Percentiles rank a stretch among this genome's conserved stretches.
phyloP scores from a whole-genome alignment of 1,140 invertebrate species.

The Bombus breviceps region DNA sequence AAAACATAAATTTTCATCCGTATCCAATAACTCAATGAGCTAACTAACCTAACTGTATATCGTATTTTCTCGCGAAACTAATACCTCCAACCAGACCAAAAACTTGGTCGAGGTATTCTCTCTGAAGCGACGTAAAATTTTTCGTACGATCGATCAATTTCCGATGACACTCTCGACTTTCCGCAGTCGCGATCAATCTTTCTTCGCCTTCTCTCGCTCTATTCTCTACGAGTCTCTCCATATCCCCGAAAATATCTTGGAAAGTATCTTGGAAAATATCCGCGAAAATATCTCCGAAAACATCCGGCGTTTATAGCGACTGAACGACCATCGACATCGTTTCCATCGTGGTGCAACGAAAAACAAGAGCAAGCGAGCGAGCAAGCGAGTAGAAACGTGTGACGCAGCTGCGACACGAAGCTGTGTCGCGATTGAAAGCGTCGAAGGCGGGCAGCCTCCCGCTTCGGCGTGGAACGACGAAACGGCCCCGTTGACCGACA shows the following conservation, averaged over 20 bases:
- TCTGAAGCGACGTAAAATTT: not conserved
- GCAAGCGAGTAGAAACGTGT: not conserved
- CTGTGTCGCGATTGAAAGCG: not conserved
- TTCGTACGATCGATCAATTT: constrained; percentile 7
- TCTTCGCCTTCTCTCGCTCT: not conserved
- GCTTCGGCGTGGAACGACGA: not conserved
- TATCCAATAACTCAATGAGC: not conserved
- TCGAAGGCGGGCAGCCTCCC: not conserved
- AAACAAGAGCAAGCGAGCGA: not conserved
- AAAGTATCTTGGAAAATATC: not conserved
- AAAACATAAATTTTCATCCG: constrained; percentile 8
- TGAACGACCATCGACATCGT: constrained; percentile 5
- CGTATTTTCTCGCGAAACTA: not conserved
- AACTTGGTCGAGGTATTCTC: not conserved
- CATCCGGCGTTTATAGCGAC: not conserved
- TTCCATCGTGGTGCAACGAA: not conserved
- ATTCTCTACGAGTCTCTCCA: too few species aligned
- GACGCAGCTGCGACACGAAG: constrained; percentile 21
- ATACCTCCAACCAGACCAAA: not conserved
- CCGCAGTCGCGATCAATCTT: constrained; percentile 1
- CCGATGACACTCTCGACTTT: not conserved
- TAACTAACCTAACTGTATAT: not conserved
- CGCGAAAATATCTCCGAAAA: not conserved
- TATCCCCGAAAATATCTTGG: not conserved
- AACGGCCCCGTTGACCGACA: constrained; percentile 40